A percentile compares a stretch with the other conserved stretches of the same genome.
Conservation (phyloP, 2,888 invertebrate genomes). For the Amblyjoppa fuscipennis region DNA sequence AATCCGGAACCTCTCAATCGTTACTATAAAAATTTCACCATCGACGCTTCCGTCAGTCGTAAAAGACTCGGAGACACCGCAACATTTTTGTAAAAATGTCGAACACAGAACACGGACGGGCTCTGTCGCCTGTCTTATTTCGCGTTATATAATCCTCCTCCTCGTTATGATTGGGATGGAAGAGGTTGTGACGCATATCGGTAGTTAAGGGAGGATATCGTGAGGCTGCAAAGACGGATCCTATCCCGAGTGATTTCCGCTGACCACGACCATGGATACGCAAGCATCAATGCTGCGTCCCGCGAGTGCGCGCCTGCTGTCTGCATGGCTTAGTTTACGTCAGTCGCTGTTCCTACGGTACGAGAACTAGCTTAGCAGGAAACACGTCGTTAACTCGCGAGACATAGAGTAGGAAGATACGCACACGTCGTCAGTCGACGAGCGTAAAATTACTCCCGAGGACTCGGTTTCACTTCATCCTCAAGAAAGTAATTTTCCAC, state of each 20-base stretch:
- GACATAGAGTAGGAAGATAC: conserved; percentile 34
- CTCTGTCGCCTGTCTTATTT: neutral
- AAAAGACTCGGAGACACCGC: conserved; percentile 38
- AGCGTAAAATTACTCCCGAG: conserved; percentile 52
- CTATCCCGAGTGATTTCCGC: conserved; percentile 10
- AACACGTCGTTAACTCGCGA: conserved; percentile 54
- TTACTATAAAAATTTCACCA: conserved; percentile 67
- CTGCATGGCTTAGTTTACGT: conserved; percentile 10
- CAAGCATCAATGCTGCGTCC: neutral
- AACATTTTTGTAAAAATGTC: conserved; percentile 49
- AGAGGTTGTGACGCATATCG: neutral
- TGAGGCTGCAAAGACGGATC: conserved; percentile 2
- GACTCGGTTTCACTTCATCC: conserved; percentile 26
- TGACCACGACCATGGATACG: neutral
- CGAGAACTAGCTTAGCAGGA: conserved; percentile 41
- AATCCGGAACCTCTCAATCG: conserved; percentile 70
- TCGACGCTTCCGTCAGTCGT: conserved; percentile 61
- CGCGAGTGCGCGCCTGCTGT: neutral
- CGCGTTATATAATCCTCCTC: neutral
- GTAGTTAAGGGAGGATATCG: neutral
- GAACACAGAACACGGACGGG: neutral
- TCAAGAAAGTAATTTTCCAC: conserved; percentile 44
- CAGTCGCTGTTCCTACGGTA: conserved; percentile 26
- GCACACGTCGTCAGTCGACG: conserved; percentile 50
- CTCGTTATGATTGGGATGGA: conserved; percentile 27